phyloP scores from a whole-genome alignment of 2,888 invertebrate genomes.

The Caenorhabditis macrosperma region DNA sequence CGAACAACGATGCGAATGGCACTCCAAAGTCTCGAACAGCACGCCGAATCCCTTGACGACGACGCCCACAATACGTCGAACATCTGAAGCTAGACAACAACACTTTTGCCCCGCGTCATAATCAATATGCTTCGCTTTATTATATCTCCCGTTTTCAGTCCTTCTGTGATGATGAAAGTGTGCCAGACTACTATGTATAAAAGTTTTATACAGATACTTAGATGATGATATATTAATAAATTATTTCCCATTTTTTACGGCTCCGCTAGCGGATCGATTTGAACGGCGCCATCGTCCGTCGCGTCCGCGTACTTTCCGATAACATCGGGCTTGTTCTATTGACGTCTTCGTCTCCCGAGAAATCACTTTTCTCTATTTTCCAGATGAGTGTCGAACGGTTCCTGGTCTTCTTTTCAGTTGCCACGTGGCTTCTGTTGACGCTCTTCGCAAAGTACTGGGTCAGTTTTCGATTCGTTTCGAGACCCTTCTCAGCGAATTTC shows the following conservation, averaged over 20 bases:
- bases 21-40: slow-evolving; percentile 69
- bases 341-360: background rate
- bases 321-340: background rate
- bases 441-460: slow-evolving; percentile 58
- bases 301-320: slow-evolving; percentile 28
- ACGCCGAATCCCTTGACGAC: slow-evolving; percentile 39
- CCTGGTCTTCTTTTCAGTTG: slow-evolving; percentile 39
- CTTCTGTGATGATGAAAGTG: slow-evolving; percentile 7
- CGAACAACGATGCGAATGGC: slow-evolving; percentile 72
- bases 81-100: slow-evolving; percentile 62
- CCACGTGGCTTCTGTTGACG: slow-evolving; percentile 35
- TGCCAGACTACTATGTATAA: background rate
- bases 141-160: background rate
- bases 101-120: background rate
- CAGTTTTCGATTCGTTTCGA: slow-evolving; percentile 21
- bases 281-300: slow-evolving; percentile 18
- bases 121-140: background rate
- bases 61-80: slow-evolving; percentile 67
- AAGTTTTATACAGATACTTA: background rate
- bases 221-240: background rate
- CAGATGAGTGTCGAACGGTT: slow-evolving; percentile 23
- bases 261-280: background rate
- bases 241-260: background rate
- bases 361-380: background rate
- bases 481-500: background rate